Evolutionary conservation across 2,113 vertebrate genomes (phyloP), one percentile per base, ranked within the genome.

Genomic region (Cyprinodon brontotheroides): DNA sequence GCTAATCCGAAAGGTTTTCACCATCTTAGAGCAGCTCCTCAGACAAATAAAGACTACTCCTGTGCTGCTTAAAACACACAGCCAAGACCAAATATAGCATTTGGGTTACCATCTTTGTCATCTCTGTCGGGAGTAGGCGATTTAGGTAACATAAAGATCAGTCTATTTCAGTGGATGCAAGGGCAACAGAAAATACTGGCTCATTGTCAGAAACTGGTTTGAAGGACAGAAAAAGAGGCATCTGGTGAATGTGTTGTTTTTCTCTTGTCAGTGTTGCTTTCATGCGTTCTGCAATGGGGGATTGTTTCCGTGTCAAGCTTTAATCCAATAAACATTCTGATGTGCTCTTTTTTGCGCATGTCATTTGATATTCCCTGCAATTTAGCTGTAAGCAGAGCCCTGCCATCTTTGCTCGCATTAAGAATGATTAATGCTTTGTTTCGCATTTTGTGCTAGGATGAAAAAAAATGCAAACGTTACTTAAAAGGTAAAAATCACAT

Each of bases 311-410:
- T 87, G 86, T 90, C 87, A 80, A 84, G 86, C 89, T 89, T 80
- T 92, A 93, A 93, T 94, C 91, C 89, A 94, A 92, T 93, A 89
- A 93, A 86, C 81, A 83, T 83, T 89, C 74, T 68, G 86, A 89
- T 78, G 84, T 70, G 87, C 87, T 91, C 84, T 88, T 81, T 87
- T 88, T 84, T 88, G 84, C 79, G 87, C 64, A 82, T 89, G 82
- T 89, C 83, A 88, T 90, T 80, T 79, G 86, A 83, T 83, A 90
- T 80, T 70, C 77, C 77, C 64, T 73, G 81, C 61, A 77, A 83
- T 72, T 89, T 86, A 89, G 68, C 86, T 87, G 85, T 68, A 81
- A 80, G 86, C 70, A 57, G 62, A 79, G 85, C 68, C 78, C 70
- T 74, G 81, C 75, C 85, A 68, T 83, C 83, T 84, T 68, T 79